Evolutionary conservation across 2,888 invertebrate species (phyloP), one percentile per base, ranked within the genome.

Genomic region (Orchesellides sinensis): DNA sequence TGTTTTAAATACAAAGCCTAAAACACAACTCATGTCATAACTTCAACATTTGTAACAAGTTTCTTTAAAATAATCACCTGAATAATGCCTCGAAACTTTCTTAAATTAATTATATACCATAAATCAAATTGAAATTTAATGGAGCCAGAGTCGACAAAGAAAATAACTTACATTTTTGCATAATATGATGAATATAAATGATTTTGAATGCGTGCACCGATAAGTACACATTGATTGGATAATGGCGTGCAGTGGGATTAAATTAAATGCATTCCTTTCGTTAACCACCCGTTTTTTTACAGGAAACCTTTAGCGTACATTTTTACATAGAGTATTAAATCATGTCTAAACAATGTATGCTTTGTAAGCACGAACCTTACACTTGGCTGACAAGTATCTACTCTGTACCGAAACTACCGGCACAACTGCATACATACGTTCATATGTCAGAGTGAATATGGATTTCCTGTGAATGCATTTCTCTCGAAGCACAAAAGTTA

Each of bases 201-300:
- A 25, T 5, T 17, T 52, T 25, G n/a, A 29, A 52, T 35, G 47
- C 49, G 61, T 32, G 56, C 49, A 17, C 68, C 45, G 78, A 79
- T 79, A 79, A 79, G 21, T 56, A 56, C 79, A 52, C 79, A 80
- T 72, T 80, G 79, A 80, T 80, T 80, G 79, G 72, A 80, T 66
- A 81, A 81, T 81, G 59, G 80, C 80, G 80, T 81, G 80, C 25
- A 59, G 47, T 32, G 32, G 52, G 56, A 29, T 72, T 70, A 40
- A 70, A 52, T 66, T 40, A 1, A 40, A 40, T 40, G 40, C 63
- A 63, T 63, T 63, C 63, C 63, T 40, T 63, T 63, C 59, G 5
- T 59, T 25, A 3, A 21, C 27, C n/a, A n/a, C n/a, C n/a, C n/a
- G n/a, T n/a, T n/a, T n/a, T n/a, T n/a, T n/a, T n/a, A n/a, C n/a